Percentiles rank a stretch among this genome's conserved stretches.
Evolutionary conservation across 2,888 invertebrate species (phyloP).

Genomic region (Eristalis tenax): DNA sequence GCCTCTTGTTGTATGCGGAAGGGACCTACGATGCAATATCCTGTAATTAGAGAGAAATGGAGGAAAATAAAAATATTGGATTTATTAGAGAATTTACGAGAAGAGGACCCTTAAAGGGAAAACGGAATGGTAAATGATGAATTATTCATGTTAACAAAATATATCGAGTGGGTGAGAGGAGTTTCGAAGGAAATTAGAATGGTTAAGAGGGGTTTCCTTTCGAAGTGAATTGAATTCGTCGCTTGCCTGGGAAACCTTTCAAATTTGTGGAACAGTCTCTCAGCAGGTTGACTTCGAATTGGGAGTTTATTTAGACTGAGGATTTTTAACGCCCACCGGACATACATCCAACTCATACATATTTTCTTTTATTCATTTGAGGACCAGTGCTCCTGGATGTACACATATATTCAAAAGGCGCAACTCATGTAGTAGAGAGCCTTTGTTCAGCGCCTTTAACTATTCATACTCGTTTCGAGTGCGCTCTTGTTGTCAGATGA

Average conservation of each 20-base stretch:
- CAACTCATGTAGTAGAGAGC: too few relatives aligned
- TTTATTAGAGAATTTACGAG: slow-evolving; percentile 56
- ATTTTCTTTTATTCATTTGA: too few relatives aligned
- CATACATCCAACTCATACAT: too few relatives aligned
- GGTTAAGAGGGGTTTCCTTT: slow-evolving; percentile 5
- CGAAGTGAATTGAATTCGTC: not conserved
- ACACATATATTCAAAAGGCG: too few relatives aligned
- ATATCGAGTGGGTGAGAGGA: slow-evolving; percentile 22
- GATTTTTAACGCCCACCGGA: not conserved
- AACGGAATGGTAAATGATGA: slow-evolving; percentile 28
- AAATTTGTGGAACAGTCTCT: not conserved
- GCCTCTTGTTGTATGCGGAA: slow-evolving; percentile 57
- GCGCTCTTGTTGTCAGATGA: too few relatives aligned
- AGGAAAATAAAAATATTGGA: slow-evolving; percentile 44
- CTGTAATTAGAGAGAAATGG: slow-evolving; percentile 65
- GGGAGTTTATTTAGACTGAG: too few relatives aligned
- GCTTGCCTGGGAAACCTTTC: too few relatives aligned
- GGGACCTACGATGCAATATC: slow-evolving; percentile 57
- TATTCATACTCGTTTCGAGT: too few relatives aligned
- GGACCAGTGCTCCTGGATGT: too few relatives aligned
- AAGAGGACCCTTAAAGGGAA: slow-evolving; percentile 10
- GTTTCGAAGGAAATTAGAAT: slow-evolving; percentile 14
- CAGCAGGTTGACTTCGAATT: too few relatives aligned
- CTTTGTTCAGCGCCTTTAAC: too few relatives aligned
- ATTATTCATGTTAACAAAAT: slow-evolving; percentile 55